Percentiles rank a stretch among this genome's conserved stretches.
phyloP scores from a whole-genome alignment of 1,140 invertebrate species.

The Teleopsis dalmanni region DNA sequence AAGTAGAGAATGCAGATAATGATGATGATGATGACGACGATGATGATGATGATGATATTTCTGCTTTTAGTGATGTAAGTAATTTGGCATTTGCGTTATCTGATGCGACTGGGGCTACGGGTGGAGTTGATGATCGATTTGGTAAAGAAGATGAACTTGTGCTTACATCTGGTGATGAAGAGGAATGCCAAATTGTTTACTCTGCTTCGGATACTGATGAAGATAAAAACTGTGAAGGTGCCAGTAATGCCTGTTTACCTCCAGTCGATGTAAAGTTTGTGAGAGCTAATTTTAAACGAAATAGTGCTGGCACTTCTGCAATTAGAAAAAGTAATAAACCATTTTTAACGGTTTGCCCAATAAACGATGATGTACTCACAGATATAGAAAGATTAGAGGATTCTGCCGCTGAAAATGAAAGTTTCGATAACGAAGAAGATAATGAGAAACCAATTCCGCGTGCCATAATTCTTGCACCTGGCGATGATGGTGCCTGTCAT shows the following conservation, averaged over 20 bases:
- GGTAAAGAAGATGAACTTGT: slow-evolving; percentile 42
- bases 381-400: slow-evolving; percentile 48
- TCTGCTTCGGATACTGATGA: slow-evolving; percentile 27
- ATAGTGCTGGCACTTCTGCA: neutral
- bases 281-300: too few relatives aligned
- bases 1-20: neutral
- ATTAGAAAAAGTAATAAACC: neutral
- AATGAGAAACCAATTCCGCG: slow-evolving; percentile 32
- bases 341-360: slow-evolving; percentile 10
- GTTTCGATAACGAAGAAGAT: slow-evolving; percentile 35
- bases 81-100: slow-evolving; percentile 34
- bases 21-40: slow-evolving; percentile 30
- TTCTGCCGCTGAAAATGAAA: slow-evolving; percentile 41
- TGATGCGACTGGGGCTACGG: slow-evolving; percentile 13
- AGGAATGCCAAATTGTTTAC: slow-evolving; percentile 33
- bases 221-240: slow-evolving; percentile 19
- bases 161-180: slow-evolving; percentile 35
- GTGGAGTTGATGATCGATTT: slow-evolving; percentile 18
- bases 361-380: slow-evolving; percentile 39
- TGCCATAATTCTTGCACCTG: slow-evolving; percentile 29
- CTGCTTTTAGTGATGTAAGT: slow-evolving; percentile 37
- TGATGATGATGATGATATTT: slow-evolving; percentile 36
- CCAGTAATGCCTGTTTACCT: slow-evolving; percentile 23
- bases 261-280: slow-evolving; percentile 34
- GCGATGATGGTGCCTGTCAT: slow-evolving; percentile 23